These are phyloP conservation scores for Ceyx melanurus DNA, from an alignment of 2,113 vertebrate genomes.

Conservation along the genomic window DNA sequence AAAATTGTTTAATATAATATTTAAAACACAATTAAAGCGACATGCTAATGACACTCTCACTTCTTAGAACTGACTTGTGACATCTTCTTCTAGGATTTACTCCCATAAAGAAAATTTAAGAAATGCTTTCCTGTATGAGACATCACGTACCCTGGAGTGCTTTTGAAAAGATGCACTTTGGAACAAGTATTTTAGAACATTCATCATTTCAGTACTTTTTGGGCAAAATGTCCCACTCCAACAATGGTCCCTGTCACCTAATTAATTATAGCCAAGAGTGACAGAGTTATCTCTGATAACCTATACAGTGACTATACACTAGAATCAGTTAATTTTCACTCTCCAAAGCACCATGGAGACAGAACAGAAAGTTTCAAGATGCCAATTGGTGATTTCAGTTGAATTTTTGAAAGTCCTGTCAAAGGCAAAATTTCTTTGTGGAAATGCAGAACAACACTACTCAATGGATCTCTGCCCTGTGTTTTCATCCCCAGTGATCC, in stretches of 20 bases:
- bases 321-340: not conserved
- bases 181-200: not conserved
- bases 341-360: not conserved
- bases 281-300: not conserved
- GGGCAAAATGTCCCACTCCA: not conserved
- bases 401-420: not conserved
- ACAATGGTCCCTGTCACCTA: not conserved
- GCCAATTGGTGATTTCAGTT: not conserved
- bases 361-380: not conserved
- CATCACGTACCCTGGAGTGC: not conserved
- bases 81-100: slow-evolving; percentile 40
- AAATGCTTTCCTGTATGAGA: not conserved
- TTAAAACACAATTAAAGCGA: slow-evolving; percentile 78
- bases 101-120: not conserved
- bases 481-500: not conserved
- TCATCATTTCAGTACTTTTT: not conserved
- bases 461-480: not conserved
- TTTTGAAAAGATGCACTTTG: not conserved
- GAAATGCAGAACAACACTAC: not conserved
- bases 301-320: too few relatives aligned
- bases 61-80: slow-evolving; percentile 53
- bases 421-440: not conserved
- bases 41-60: slow-evolving; percentile 71
- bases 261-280: not conserved
- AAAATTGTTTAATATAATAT: slow-evolving; percentile 80